A percentile compares a stretch with the other conserved stretches of the same genome.
Conservation (phyloP, 2,888 invertebrate genomes). For the Metalampra italica region DNA sequence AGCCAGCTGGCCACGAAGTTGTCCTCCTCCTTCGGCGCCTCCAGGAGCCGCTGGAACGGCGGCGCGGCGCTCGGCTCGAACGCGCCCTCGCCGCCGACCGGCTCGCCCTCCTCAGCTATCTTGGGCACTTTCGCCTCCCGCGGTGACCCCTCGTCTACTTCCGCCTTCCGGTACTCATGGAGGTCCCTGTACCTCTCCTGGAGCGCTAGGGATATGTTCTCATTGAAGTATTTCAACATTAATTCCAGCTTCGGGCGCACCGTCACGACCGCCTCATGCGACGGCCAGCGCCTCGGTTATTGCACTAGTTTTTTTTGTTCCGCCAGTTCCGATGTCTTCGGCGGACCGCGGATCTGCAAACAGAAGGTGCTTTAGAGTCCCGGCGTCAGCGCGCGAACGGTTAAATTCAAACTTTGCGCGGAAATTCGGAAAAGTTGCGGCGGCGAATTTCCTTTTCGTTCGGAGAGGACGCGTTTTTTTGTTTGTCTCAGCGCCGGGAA, state of each 20-base stretch:
- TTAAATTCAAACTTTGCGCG: not conserved
- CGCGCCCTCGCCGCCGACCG: slow-evolving; percentile 73
- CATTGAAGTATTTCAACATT: slow-evolving; percentile 79
- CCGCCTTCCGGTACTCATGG: slow-evolving; percentile 76
- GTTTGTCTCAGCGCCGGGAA: slow-evolving; percentile 39
- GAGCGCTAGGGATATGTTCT: slow-evolving; percentile 77
- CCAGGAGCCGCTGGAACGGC: slow-evolving; percentile 68
- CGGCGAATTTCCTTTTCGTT: slow-evolving; percentile 15
- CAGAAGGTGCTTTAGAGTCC: slow-evolving; percentile 13
- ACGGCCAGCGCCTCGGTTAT: slow-evolving; percentile 35
- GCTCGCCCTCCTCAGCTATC: slow-evolving; percentile 70
- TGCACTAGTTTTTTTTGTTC: slow-evolving; percentile 7
- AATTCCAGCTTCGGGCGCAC: slow-evolving; percentile 72
- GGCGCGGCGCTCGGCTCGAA: slow-evolving; percentile 71
- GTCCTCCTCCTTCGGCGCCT: slow-evolving; percentile 81
- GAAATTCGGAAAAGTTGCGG: not conserved
- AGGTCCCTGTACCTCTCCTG: slow-evolving; percentile 78
- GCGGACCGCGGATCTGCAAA: slow-evolving; percentile 43
- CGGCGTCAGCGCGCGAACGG: slow-evolving; percentile 17
- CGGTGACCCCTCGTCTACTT: slow-evolving; percentile 73
- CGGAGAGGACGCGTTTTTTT: not conserved
- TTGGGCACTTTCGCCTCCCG: slow-evolving; percentile 74
- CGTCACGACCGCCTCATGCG: slow-evolving; percentile 69
- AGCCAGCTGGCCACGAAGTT: slow-evolving; percentile 85
- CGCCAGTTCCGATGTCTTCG: slow-evolving; percentile 28